Percentiles rank a stretch among this genome's conserved stretches.
These are phyloP conservation scores for Trissolcus basalis DNA, from an alignment of 1,140 invertebrate species.

Conservation along the genomic window DNA sequence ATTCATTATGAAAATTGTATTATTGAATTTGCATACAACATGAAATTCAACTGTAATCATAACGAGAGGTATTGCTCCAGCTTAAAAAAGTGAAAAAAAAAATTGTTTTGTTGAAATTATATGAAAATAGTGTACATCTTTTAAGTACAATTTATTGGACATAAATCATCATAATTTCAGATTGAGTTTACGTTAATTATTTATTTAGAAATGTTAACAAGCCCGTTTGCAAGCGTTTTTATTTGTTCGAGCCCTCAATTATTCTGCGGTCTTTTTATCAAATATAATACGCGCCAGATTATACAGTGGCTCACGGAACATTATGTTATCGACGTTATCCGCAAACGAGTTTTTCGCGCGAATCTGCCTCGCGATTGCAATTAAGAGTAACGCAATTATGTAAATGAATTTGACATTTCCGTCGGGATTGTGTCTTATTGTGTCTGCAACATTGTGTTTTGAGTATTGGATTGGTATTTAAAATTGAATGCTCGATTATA, in stretches of 20 bases:
- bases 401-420: conserved; percentile 49
- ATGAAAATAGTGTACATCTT: too few species aligned
- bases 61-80: too few species aligned
- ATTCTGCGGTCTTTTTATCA: conserved; percentile 33
- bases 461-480: conserved; percentile 44
- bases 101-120: too few species aligned
- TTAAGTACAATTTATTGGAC: too few species aligned
- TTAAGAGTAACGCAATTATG: conserved; percentile 51
- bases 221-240: too few species aligned
- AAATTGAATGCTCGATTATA: conserved; percentile 42
- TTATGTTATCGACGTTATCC: conserved; percentile 31
- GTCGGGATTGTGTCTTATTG: conserved; percentile 49
- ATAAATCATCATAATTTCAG: too few species aligned
- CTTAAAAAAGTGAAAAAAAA: too few species aligned
- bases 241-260: not conserved
- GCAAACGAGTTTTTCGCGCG: conserved; percentile 33
- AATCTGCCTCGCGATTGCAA: conserved; percentile 35
- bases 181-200: too few species aligned
- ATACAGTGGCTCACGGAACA: not conserved
- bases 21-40: conserved; percentile 5
- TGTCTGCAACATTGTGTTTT: conserved; percentile 27
- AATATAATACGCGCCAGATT: not conserved
- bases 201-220: too few species aligned
- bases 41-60: not conserved
- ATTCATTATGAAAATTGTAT: not conserved